phyloP scores from a whole-genome alignment of 2,113 vertebrate genomes.

The Fulmarus glacialis region DNA sequence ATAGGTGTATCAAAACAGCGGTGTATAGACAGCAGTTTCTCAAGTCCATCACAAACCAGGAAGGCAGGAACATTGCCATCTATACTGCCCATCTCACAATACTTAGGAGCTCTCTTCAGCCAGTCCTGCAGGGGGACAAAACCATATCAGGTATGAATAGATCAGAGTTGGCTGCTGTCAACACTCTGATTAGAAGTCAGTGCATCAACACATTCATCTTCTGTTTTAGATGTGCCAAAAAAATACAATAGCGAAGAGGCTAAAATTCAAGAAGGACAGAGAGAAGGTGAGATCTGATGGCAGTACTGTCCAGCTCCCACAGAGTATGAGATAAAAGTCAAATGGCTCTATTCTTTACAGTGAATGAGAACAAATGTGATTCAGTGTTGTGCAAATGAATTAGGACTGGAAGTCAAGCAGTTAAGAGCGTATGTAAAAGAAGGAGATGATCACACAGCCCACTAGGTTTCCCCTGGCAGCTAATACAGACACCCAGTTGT shows the following conservation, averaged over 20 bases:
- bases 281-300: not conserved
- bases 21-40: not conserved
- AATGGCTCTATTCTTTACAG: not conserved
- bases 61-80: not conserved
- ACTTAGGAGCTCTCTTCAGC: not conserved
- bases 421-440: not conserved
- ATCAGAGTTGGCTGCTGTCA: not conserved
- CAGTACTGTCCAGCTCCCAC: not conserved
- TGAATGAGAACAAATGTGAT: not conserved
- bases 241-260: not conserved
- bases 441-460: not conserved
- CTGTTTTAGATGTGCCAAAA: not conserved
- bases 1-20: not conserved
- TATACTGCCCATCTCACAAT: not conserved
- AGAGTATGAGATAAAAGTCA: not conserved
- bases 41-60: not conserved
- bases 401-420: not conserved
- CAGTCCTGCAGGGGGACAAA: not conserved
- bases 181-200: not conserved
- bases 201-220: rapidly evolving
- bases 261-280: not conserved
- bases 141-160: rapidly evolving
- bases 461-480: not conserved
- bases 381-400: not conserved
- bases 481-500: not conserved